Evolutionary conservation across 1,140 invertebrate genomes (phyloP), one percentile per base, ranked within the genome.

Genomic region (Drosophila orosa): DNA sequence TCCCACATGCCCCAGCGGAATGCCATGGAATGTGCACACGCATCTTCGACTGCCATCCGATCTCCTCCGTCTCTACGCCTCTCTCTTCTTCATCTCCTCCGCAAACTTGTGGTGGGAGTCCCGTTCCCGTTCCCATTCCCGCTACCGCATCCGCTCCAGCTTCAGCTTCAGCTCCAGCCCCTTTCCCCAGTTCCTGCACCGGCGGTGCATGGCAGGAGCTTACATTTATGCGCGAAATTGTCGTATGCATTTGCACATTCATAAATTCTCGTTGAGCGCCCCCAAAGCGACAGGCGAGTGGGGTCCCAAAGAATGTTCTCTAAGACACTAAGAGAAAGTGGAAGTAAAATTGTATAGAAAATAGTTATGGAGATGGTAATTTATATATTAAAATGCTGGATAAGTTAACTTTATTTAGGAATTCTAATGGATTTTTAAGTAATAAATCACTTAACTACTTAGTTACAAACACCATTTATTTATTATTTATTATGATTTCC

Each of bases 191-290:
- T 10, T 61, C 15, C 29, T 29, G 22, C 37, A 19, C 25, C 19
- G 6, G 10, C 48, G 44, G 29, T 33, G 63, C 48, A 72, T 78
- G 55, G 75, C 79, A 71, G 80, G 68, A 86, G 82, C 83, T 86
- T 89, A 86, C 83, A 89, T 87, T 86, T 86, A 86, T 87, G 84
- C 79, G 83, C 84, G 84, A 86, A 86, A 86, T 86, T 89, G 84
- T 87, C 84, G 84, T 90, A 84, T 78, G 87, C 84, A 89, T 89
- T 89, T 89, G 84, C 84, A 89, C 84, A 89, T 89, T 89, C 84
- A 89, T 89, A 89, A 89, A 89, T 89, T 89, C 85, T 90, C 77
- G 84, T 84, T 84, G 84, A 89, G 84, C 84, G 85, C 77, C 80
- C 84, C 84, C 76, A 71, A 78, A 89, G 85, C 80, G 85, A 80